These are phyloP conservation scores for Amphilophus citrinellus DNA, from an alignment of 2,113 vertebrate genomes.

Conservation along the genomic window DNA sequence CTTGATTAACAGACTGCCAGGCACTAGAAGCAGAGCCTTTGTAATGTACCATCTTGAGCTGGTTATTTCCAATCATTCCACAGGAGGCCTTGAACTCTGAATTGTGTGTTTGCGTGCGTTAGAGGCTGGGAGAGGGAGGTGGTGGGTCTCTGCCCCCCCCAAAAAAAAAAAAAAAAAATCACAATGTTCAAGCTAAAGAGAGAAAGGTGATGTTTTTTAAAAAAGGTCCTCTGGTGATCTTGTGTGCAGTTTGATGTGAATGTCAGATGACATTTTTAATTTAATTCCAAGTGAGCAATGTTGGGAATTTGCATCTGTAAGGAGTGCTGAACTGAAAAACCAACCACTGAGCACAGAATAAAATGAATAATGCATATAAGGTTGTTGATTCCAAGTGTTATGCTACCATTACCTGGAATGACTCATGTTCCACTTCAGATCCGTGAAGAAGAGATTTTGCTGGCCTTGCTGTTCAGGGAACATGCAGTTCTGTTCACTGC, in stretches of 20 bases:
- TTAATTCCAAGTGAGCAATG: slow-evolving; percentile 24
- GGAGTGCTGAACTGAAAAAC: slow-evolving; percentile 26
- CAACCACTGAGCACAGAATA: not conserved
- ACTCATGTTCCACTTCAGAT: not conserved
- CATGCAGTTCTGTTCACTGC: not conserved
- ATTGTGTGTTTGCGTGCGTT: slow-evolving; percentile 21
- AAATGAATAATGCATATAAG: slow-evolving; percentile 39
- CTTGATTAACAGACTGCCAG: slow-evolving; percentile 75
- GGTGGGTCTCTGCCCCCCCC: not conserved
- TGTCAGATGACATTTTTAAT: not conserved
- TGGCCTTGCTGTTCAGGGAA: slow-evolving; percentile 3
- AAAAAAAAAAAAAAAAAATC: not conserved
- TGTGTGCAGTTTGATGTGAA: not conserved
- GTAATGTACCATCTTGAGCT: slow-evolving; percentile 78
- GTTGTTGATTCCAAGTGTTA: not conserved
- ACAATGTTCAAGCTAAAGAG: not conserved
- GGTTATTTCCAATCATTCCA: slow-evolving; percentile 76
- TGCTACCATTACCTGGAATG: not conserved
- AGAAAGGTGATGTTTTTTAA: not conserved
- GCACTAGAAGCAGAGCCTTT: slow-evolving; percentile 55
- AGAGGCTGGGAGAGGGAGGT: not conserved
- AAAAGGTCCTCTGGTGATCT: not conserved
- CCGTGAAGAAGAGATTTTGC: not conserved
- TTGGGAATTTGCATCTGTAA: slow-evolving; percentile 40
- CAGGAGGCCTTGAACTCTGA: slow-evolving; percentile 56